Evolutionary conservation across 37 sponge, comb jelly and placozoan species (phyloP).

Genomic region (Geodia barretti): DNA sequence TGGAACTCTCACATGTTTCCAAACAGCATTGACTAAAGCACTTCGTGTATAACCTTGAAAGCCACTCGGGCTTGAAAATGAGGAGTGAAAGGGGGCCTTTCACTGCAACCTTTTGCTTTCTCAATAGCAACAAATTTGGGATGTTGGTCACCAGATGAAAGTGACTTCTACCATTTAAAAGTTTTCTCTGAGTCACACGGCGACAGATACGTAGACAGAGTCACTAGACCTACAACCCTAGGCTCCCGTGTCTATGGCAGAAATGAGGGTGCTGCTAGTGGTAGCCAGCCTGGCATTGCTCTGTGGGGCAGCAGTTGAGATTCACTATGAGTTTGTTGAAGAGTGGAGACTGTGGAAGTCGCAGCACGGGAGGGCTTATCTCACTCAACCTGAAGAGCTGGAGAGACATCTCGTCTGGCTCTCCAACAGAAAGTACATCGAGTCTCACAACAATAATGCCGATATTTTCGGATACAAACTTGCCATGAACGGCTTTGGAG

Average conservation of each 20-base stretch:
- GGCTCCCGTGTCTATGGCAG: too few relatives aligned
- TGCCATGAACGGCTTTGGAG: constrained; percentile 74
- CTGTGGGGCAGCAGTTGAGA: constrained; percentile 14
- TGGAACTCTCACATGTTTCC: too few relatives aligned
- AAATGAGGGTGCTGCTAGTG: neutral
- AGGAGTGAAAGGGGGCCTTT: too few relatives aligned
- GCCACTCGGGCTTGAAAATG: too few relatives aligned
- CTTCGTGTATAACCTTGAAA: too few relatives aligned
- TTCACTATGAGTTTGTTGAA: constrained; percentile 40
- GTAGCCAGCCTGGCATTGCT: too few relatives aligned
- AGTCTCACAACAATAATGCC: constrained; percentile 62
- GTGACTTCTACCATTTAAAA: neutral
- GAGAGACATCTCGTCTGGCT: constrained; percentile 45
- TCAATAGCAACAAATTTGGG: neutral
- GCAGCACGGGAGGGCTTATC: constrained; percentile 46
- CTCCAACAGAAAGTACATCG: constrained; percentile 70
- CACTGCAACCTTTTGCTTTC: neutral
- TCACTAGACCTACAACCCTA: too few relatives aligned
- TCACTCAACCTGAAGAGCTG: constrained; percentile 33
- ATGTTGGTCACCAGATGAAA: neutral
- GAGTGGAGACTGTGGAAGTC: constrained; percentile 71
- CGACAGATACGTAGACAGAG: too few relatives aligned
- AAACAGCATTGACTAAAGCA: too few relatives aligned
- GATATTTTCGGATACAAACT: constrained; percentile 66
- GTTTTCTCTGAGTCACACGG: too few relatives aligned